A percentile compares a stretch with the other conserved stretches of the same genome.
phyloP scores from a whole-genome alignment of 2,888 invertebrate genomes.

The Bugulina stolonifera region DNA sequence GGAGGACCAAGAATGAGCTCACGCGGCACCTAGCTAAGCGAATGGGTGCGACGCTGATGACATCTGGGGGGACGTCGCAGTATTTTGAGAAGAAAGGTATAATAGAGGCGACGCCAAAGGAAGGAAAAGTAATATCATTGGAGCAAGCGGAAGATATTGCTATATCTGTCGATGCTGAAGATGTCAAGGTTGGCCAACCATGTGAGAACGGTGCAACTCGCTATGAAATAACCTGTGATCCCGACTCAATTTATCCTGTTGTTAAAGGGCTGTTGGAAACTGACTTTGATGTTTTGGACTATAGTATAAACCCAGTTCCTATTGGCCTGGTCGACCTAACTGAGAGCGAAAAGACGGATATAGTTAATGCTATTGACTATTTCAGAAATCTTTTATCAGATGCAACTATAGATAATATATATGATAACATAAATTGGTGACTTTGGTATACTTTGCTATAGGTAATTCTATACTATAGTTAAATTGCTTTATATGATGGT shows the following conservation, averaged over 20 bases:
- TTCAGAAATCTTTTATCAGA: background rate
- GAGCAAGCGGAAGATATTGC: constrained; percentile 16
- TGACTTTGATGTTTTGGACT: background rate
- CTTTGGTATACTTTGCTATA: background rate
- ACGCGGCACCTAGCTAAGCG: background rate
- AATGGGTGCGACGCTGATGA: background rate
- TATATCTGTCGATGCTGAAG: constrained; percentile 1
- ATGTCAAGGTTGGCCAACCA: background rate
- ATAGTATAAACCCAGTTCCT: background rate
- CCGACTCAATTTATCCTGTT: background rate
- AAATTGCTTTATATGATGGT: too few species aligned
- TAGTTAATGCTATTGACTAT: background rate
- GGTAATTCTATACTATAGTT: too few species aligned
- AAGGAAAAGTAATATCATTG: background rate
- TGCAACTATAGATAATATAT: background rate
- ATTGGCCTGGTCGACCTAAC: background rate
- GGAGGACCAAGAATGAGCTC: background rate
- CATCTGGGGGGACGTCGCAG: background rate
- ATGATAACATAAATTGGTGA: background rate
- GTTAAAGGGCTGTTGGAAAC: background rate
- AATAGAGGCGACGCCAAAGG: background rate
- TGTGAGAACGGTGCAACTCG: background rate
- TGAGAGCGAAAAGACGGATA: background rate
- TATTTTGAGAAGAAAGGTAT: constrained; percentile 11
- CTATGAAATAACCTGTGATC: constrained; percentile 6